Conservation (phyloP, 2,888 invertebrate species). For the Pandemis heparana region DNA sequence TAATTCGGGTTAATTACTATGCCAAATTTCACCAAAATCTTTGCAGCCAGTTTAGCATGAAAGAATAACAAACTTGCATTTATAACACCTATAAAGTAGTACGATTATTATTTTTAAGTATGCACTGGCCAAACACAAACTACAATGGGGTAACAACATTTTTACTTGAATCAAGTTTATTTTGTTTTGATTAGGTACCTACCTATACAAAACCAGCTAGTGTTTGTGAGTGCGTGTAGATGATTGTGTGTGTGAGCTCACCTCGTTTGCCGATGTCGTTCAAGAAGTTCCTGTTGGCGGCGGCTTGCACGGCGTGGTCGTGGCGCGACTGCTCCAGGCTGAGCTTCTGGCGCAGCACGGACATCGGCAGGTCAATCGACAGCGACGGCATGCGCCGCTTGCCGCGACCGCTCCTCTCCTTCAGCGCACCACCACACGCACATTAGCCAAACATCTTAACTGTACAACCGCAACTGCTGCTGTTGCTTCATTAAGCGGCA, state of each 20-base stretch:
- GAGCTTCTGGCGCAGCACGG: constrained; percentile 92
- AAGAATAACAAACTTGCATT: no score
- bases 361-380: constrained; percentile 94
- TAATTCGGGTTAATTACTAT: no score
- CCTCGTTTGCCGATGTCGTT: constrained; percentile 91
- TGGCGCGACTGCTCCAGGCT: constrained; percentile 92
- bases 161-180: no score
- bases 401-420: constrained; percentile 74
- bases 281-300: constrained; percentile 89
- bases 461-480: neutral
- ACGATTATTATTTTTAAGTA: no score
- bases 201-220: neutral
- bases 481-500: neutral
- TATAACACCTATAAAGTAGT: no score
- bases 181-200: no score
- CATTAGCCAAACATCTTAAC: constrained; percentile 42
- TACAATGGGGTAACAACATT: neutral
- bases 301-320: constrained; percentile 85
- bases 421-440: constrained; percentile 52
- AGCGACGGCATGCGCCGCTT: constrained; percentile 89
- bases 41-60: no score
- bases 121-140: no score
- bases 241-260: constrained; percentile 48
- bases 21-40: no score
- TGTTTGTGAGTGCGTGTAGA: neutral